Conservation (phyloP, 2,888 invertebrate species). For the Alloscopus bannaensis region DNA sequence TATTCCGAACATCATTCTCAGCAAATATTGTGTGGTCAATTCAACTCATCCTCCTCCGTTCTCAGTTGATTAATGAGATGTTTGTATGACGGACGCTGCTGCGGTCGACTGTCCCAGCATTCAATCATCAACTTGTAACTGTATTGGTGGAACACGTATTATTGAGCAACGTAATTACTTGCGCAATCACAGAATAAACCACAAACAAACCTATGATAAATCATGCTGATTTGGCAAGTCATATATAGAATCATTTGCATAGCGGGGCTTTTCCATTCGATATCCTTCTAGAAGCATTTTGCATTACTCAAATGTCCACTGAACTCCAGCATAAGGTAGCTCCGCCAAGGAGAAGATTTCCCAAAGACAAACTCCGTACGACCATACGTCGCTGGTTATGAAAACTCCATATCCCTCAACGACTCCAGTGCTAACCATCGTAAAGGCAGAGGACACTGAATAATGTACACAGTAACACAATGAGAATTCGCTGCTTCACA, state of each 20-base stretch:
- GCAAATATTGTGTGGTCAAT: too few relatives aligned
- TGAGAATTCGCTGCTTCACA: neutral
- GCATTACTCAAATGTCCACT: conserved; percentile 60
- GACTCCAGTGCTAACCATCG: conserved; percentile 61
- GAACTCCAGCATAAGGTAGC: conserved; percentile 59
- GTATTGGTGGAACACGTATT: neutral
- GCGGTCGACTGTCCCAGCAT: conserved; percentile 54
- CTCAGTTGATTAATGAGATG: conserved; percentile 27
- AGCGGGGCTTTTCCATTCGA: conserved; percentile 59
- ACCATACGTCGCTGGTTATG: conserved; percentile 60
- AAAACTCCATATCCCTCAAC: conserved; percentile 57
- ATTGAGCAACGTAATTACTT: too few relatives aligned
- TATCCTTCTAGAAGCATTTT: conserved; percentile 57
- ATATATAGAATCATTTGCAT: conserved; percentile 56
- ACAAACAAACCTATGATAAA: neutral
- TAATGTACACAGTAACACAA: neutral
- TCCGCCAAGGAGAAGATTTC: conserved; percentile 65
- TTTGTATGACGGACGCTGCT: conserved; percentile 45
- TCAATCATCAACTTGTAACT: conserved; percentile 55
- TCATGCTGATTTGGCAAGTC: neutral
- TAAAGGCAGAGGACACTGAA: conserved; percentile 55
- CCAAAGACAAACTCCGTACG: conserved; percentile 55
- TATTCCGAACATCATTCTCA: too few relatives aligned
- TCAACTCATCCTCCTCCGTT: conserved; percentile 42
- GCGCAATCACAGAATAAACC: neutral